phyloP scores from a whole-genome alignment of 2,888 invertebrate genomes.

The Eudasyphora cyanicolor region DNA sequence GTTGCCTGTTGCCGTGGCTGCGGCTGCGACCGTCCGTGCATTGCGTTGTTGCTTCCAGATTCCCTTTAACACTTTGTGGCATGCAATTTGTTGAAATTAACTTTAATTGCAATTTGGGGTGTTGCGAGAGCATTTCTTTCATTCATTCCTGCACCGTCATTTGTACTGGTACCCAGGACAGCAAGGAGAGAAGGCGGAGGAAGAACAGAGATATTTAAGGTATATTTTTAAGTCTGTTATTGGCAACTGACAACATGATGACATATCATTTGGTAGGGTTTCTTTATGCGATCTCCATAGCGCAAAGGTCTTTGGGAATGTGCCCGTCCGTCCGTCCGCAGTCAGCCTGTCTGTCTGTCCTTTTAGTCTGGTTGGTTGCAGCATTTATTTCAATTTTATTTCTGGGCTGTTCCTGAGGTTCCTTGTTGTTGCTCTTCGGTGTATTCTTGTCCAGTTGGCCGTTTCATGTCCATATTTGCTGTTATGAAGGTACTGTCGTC shows the following conservation, averaged over 20 bases:
- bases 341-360: neutral
- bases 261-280: conserved; percentile 66
- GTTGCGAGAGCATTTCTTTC: conserved; percentile 63
- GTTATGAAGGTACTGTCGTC: conserved; percentile 37
- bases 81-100: conserved; percentile 80
- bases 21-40: too few species aligned
- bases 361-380: conserved; percentile 28
- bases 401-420: conserved; percentile 1
- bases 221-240: conserved; percentile 65
- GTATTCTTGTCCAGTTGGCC: conserved; percentile 1
- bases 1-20: neutral
- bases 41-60: conserved; percentile 65
- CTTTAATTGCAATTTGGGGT: conserved; percentile 77
- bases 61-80: conserved; percentile 80
- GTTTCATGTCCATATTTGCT: conserved; percentile 38
- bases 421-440: neutral
- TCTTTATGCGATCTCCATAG: conserved; percentile 34
- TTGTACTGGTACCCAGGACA: neutral
- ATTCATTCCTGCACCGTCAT: conserved; percentile 36
- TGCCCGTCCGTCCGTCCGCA: neutral
- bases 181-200: neutral
- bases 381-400: conserved; percentile 41
- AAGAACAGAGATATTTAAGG: conserved; percentile 61
- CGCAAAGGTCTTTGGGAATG: conserved; percentile 12
- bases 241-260: conserved; percentile 67